Evolutionary conservation across 2,113 vertebrate genomes (phyloP).

Genomic region (Carassius auratus): DNA sequence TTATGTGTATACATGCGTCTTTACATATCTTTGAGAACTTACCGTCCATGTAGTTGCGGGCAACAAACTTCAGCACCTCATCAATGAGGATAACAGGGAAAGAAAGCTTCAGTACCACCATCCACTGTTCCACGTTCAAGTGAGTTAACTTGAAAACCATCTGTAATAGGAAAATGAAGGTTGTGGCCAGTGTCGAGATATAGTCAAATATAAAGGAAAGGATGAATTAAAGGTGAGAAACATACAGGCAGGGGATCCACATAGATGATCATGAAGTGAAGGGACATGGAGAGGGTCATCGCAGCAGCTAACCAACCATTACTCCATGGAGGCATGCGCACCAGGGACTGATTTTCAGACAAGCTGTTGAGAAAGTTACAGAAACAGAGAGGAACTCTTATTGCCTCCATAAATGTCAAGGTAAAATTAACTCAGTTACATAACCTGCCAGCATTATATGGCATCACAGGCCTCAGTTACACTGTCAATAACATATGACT

Average conservation of each 20-base stretch:
- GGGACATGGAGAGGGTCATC: constrained; percentile 93
- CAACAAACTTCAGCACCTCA: constrained; percentile 86
- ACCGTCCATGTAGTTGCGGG: constrained; percentile 90
- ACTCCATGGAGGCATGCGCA: constrained; percentile 92
- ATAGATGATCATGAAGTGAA: constrained; percentile 94
- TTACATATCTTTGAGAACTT: constrained; percentile 54
- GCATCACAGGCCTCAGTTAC: neutral
- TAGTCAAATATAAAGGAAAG: neutral
- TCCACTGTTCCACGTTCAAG: constrained; percentile 77
- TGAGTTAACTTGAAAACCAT: constrained; percentile 91
- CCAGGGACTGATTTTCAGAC: constrained; percentile 92
- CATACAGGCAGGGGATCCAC: constrained; percentile 90
- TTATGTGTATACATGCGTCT: neutral
- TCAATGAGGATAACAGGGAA: constrained; percentile 87
- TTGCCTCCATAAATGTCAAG: no score
- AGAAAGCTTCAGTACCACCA: constrained; percentile 88
- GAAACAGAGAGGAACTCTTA: neutral
- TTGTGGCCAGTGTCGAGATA: neutral
- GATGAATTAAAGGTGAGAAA: neutral
- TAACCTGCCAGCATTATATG: neutral
- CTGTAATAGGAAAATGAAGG: constrained; percentile 60
- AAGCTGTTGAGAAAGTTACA: constrained; percentile 71
- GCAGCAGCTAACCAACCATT: constrained; percentile 88
- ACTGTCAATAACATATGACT: neutral
- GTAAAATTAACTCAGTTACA: neutral